These are phyloP conservation scores for Marasmarcha lunaedactyla DNA, from an alignment of 2,888 invertebrate species.

Conservation along the genomic window DNA sequence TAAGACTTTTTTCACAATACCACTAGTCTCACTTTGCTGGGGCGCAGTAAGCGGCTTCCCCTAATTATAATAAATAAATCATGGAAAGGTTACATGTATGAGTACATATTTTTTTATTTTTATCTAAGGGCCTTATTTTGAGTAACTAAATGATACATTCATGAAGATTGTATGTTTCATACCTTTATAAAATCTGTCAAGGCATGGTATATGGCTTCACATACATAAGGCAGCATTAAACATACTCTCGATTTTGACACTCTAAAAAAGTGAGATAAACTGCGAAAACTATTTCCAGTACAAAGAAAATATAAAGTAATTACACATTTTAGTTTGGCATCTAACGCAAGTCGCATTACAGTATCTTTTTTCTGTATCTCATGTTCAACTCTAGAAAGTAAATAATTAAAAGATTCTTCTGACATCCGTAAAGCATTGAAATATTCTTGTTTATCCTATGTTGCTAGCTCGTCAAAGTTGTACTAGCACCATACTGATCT, in stretches of 20 bases:
- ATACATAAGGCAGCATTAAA: conserved; percentile 9
- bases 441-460: conserved; percentile 14
- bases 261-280: conserved; percentile 8
- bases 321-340: conserved; percentile 8
- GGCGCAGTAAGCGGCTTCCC: no score
- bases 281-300: conserved; percentile 8
- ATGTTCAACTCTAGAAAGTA: conserved; percentile 6
- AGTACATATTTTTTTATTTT: no score
- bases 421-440: conserved; percentile 14
- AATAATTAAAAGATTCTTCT: conserved; percentile 11
- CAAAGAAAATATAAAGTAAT: conserved; percentile 7
- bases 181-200: conserved; percentile 11
- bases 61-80: no score
- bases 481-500: conserved; percentile 7
- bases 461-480: conserved; percentile 13
- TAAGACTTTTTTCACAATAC: no score
- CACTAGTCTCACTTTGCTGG: no score
- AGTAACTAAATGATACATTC: no score
- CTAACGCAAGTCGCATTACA: conserved; percentile 7
- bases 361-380: conserved; percentile 8
- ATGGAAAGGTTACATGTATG: no score
- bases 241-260: conserved; percentile 9
- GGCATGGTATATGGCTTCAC: conserved; percentile 10
- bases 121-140: no score
- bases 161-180: no score